These are phyloP conservation scores for Hippolais icterina DNA, from an alignment of 2,113 vertebrate species.

Conservation along the genomic window DNA sequence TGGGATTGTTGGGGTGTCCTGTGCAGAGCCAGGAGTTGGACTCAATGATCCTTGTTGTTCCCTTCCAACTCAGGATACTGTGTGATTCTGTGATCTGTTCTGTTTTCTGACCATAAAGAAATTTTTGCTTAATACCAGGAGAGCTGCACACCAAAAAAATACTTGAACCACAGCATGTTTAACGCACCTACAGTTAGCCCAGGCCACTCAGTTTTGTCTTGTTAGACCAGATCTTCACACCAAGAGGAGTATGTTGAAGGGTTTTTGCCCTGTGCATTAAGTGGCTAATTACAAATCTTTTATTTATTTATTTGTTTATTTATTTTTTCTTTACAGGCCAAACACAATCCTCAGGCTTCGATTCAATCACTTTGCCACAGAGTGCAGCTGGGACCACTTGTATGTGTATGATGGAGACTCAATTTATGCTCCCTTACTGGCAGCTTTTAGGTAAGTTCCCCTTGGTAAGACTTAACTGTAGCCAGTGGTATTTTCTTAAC, in stretches of 20 bases:
- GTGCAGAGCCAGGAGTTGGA: background rate
- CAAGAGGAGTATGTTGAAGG: background rate
- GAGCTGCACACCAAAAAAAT: background rate
- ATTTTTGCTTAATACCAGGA: background rate
- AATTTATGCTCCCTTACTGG: slow-evolving; percentile 92
- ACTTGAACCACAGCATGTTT: background rate
- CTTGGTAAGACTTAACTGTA: background rate
- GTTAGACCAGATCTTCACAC: background rate
- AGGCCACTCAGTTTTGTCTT: background rate
- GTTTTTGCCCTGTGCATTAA: background rate
- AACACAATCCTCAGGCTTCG: slow-evolving; percentile 90
- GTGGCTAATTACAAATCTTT: background rate
- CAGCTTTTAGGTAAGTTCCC: slow-evolving; percentile 90
- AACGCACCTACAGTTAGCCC: background rate
- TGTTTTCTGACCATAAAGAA: background rate
- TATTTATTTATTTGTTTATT: background rate
- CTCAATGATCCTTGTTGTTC: background rate
- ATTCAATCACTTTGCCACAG: slow-evolving; percentile 97
- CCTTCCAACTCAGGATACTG: background rate
- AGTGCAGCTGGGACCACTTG: slow-evolving; percentile 99
- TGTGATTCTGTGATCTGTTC: background rate
- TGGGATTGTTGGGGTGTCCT: background rate
- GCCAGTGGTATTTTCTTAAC: fast-evolving
- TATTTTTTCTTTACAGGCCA: slow-evolving; percentile 72
- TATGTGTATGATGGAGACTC: slow-evolving; percentile 98